phyloP scores from a whole-genome alignment of 2,797 vertebrate species.

The Neosalanx taihuensis region DNA sequence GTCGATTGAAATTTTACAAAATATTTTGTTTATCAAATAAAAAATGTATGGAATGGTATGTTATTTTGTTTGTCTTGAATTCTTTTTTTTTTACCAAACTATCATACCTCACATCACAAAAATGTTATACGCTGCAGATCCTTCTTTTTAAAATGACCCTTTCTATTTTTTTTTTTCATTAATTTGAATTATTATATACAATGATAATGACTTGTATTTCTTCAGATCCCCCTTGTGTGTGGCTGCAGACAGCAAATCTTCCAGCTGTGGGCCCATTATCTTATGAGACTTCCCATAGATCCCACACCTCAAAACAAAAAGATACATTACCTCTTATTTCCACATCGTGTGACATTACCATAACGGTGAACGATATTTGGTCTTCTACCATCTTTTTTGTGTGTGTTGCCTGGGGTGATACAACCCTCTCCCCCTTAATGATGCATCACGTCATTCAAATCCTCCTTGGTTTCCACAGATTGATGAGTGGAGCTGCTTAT shows the following conservation, averaged over 20 bases:
- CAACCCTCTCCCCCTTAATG: neutral
- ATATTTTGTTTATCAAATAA: constrained; percentile 58
- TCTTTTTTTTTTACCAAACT: neutral
- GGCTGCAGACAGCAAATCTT: neutral
- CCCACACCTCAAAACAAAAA: too few species aligned
- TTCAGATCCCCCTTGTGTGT: neutral
- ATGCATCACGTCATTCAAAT: neutral
- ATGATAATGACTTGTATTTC: neutral
- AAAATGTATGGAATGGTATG: constrained; percentile 41
- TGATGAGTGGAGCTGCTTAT: neutral
- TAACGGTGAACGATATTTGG: too few species aligned
- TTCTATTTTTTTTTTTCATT: neutral
- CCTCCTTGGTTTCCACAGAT: neutral
- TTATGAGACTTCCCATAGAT: too few species aligned
- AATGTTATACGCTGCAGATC: too few species aligned
- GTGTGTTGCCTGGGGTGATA: neutral
- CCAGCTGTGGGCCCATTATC: too few species aligned
- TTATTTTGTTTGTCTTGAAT: neutral
- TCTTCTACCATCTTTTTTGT: neutral
- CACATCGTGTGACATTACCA: too few species aligned
- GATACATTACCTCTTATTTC: too few species aligned
- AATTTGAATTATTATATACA: neutral
- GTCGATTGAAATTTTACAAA: constrained; percentile 46
- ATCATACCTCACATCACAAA: too few species aligned
- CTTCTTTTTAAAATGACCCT: neutral